Conservation (phyloP, 2,888 invertebrate genomes). For the Azorinus chamasolen region DNA sequence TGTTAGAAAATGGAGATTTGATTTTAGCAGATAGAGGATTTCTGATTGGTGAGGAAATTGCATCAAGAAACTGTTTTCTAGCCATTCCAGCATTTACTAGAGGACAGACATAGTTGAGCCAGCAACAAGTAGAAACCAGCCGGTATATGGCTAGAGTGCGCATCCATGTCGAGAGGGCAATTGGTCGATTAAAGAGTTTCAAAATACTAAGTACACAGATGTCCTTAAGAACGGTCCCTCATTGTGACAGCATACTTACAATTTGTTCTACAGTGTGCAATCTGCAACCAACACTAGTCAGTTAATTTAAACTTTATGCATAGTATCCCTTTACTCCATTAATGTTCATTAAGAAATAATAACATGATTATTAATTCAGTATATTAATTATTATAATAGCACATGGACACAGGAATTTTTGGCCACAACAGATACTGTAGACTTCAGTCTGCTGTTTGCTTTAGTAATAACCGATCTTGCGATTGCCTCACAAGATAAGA, state of each 20-base stretch:
- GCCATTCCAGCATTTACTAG: constrained; percentile 27
- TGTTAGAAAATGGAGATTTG: constrained; percentile 20
- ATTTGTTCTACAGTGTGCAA: constrained; percentile 21
- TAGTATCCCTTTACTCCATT: too few relatives aligned
- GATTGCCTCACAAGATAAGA: too few relatives aligned
- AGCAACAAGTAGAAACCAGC: constrained; percentile 15
- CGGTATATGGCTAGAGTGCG: constrained; percentile 9
- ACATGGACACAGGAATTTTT: too few relatives aligned
- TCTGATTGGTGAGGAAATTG: constrained; percentile 32
- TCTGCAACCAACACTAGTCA: constrained; percentile 8
- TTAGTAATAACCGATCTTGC: too few relatives aligned
- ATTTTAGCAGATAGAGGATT: constrained; percentile 45
- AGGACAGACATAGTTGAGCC: constrained; percentile 21
- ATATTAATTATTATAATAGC: too few relatives aligned
- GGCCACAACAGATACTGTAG: too few relatives aligned
- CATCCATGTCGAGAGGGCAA: constrained; percentile 38
- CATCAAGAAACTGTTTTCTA: constrained; percentile 7
- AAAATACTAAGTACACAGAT: constrained; percentile 9
- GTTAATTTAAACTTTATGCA: too few relatives aligned
- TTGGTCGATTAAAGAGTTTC: constrained; percentile 29
- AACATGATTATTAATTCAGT: too few relatives aligned
- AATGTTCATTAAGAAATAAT: too few relatives aligned
- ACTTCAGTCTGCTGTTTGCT: too few relatives aligned
- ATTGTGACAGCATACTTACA: constrained; percentile 22
- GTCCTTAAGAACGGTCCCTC: constrained; percentile 1